phyloP scores from a whole-genome alignment of 2,888 invertebrate genomes.

The Caenorhabditis doughertyi region DNA sequence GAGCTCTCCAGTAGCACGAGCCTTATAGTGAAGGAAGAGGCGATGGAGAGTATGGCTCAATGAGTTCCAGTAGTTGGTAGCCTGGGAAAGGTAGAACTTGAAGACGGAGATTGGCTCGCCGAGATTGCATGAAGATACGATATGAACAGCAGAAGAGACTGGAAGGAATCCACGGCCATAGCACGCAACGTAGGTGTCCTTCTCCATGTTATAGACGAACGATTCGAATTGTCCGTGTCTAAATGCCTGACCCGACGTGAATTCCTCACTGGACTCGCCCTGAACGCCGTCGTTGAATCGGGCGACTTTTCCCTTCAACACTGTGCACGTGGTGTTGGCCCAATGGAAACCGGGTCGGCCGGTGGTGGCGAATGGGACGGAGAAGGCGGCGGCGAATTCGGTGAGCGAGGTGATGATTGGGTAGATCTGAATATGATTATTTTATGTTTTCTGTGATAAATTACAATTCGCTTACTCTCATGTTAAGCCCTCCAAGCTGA shows the following conservation, averaged over 20 bases:
- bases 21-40: conserved; percentile 74
- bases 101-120: conserved; percentile 74
- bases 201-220: conserved; percentile 75
- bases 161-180: conserved; percentile 79
- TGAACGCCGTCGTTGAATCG: conserved; percentile 68
- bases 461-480: conserved; percentile 31
- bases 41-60: conserved; percentile 47
- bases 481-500: conserved; percentile 52
- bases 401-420: conserved; percentile 75
- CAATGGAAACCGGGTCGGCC: conserved; percentile 82
- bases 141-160: conserved; percentile 42
- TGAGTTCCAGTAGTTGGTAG: conserved; percentile 63
- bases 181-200: conserved; percentile 77
- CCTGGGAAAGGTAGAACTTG: conserved; percentile 65
- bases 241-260: conserved; percentile 76
- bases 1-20: conserved; percentile 73
- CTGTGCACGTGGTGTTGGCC: conserved; percentile 81
- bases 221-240: conserved; percentile 82
- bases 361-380: conserved; percentile 72
- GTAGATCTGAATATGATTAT: conserved; percentile 42
- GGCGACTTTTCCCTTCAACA: conserved; percentile 78
- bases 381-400: conserved; percentile 78
- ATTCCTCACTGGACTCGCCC: conserved; percentile 62
- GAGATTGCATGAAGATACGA: conserved; percentile 49
- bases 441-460: background rate